Evolutionary conservation across 2,888 invertebrate genomes (phyloP).

Genomic region (Erynnis tages): DNA sequence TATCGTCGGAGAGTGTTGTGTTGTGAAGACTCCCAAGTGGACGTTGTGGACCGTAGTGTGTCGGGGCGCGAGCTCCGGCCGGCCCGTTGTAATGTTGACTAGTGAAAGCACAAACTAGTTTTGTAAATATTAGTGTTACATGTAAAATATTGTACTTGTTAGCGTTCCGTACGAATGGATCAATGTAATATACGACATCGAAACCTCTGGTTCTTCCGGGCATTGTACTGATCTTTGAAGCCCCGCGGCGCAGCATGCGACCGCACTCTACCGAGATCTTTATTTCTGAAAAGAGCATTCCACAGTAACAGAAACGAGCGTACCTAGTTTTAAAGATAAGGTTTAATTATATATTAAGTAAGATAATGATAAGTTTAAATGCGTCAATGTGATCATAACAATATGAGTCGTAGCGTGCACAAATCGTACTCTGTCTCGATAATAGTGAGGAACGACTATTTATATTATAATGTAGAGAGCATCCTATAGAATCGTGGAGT

Average conservation of each 20-base stretch:
- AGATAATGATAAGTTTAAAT: conserved; percentile 63
- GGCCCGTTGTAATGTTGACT: conserved; percentile 48
- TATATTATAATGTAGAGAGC: conserved; percentile 60
- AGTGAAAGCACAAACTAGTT: conserved; percentile 76
- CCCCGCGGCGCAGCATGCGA: conserved; percentile 50
- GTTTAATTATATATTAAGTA: conserved; percentile 55
- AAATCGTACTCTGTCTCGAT: conserved; percentile 68
- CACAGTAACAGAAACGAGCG: conserved; percentile 66
- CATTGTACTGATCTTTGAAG: conserved; percentile 73
- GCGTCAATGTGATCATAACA: conserved; percentile 77
- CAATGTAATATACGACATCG: conserved; percentile 73
- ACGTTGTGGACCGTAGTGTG: conserved; percentile 45
- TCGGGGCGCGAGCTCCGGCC: conserved; percentile 30
- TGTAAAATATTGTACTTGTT: conserved; percentile 70
- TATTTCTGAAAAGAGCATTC: conserved; percentile 76
- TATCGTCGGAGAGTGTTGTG: conserved; percentile 57
- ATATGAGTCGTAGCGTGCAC: conserved; percentile 76
- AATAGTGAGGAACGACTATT: conserved; percentile 58
- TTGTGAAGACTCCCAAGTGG: conserved; percentile 44
- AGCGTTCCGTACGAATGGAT: conserved; percentile 57
- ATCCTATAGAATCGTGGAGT: conserved; percentile 70
- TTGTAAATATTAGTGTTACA: conserved; percentile 77
- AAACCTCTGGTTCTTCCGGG: conserved; percentile 67
- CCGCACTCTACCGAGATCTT: conserved; percentile 62
- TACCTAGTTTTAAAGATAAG: conserved; percentile 63